These are phyloP conservation scores for Balanococcus diminutus DNA, from an alignment of 2,888 invertebrate species.

Conservation along the genomic window DNA sequence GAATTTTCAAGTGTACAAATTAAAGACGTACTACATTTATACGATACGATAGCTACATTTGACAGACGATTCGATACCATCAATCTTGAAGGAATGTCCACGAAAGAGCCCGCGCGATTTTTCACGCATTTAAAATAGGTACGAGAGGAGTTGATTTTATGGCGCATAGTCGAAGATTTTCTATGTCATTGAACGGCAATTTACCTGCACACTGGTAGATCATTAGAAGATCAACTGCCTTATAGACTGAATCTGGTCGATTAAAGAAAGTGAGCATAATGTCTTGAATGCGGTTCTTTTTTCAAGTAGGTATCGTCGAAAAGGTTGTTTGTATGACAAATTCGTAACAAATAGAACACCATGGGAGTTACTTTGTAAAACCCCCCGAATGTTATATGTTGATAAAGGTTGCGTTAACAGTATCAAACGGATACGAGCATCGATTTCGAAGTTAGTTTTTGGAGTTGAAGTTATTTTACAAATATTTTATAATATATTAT, in stretches of 20 bases:
- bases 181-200: conserved; percentile 21
- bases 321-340: conserved; percentile 51
- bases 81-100: background rate
- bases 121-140: background rate
- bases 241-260: background rate
- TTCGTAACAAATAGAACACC: conserved; percentile 53
- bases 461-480: background rate
- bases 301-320: background rate
- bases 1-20: background rate
- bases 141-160: background rate
- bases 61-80: background rate
- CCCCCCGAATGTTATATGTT: background rate
- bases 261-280: background rate
- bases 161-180: conserved; percentile 7
- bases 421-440: background rate
- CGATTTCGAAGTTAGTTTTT: background rate
- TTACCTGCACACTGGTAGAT: background rate
- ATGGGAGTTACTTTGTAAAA: conserved; percentile 24
- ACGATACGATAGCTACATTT: no score
- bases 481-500: background rate
- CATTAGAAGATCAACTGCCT: conserved; percentile 37
- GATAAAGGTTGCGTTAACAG: background rate
- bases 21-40: no score
- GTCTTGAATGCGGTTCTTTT: conserved; percentile 23
- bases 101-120: background rate